Base-by-base conservation (phyloP, 2,797 vertebrate species). In the Tamandua tetradactyla region DNA sequence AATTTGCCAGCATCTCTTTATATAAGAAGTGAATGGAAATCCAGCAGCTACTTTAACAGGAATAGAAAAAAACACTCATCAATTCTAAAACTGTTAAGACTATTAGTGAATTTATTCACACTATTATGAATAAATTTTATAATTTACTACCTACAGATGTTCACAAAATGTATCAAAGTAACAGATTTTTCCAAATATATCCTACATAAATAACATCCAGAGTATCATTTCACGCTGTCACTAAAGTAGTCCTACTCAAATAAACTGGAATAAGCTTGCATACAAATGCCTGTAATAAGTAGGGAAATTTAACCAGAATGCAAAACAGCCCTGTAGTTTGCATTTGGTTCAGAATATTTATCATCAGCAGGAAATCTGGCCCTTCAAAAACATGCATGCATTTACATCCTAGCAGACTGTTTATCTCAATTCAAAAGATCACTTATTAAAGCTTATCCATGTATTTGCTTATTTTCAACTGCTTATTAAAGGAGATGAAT, bases 311-410 rank as follows among this genome's bases (percentile, higher is more conserved):
- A 93, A 92, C 42, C 0, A 47, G 94, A 96, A 66, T 18, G 55
- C 14, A 82, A 91, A 15, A 68, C 1, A 90, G 8, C 30, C 55
- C 76, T 69, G 35, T 66, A 42, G 72, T 87, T 84, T 81, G 80
- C 23, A 6, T 64, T 75, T 87, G 87, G 35, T n/a, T 92, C 61
- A 25, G 97, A 97, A 92, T 94, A 96, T 87, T 96, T 90, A 85
- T 96, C 95, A 93, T 83, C 87, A 96, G n/a, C n/a, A 92, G 72
- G 97, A 97, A 96, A 96, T 57, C 20, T 84, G 86, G 84, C 79
- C n/a, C 97, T 96, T 96, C 35, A 69, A 78, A 94, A 89, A 91
- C n/a, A 20, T 25, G 57, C 84, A 69, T 5, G 27, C 49, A 61
- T 93, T 95, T 86, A 84, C 72, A 59, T 66, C 61, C 71, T 64